phyloP scores from a whole-genome alignment of 2,888 invertebrate species.

The Amiota minor region DNA sequence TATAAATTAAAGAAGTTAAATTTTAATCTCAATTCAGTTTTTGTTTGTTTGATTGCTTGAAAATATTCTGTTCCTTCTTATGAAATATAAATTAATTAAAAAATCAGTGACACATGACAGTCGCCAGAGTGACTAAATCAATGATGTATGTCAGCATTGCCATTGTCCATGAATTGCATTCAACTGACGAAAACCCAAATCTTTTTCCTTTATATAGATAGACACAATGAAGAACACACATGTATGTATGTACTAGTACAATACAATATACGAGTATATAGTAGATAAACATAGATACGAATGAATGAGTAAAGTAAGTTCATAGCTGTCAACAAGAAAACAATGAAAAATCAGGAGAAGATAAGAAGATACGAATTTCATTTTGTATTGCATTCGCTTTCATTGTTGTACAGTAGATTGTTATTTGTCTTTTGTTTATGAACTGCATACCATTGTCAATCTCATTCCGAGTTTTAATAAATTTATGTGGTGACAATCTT shows the following conservation, averaged over 20 bases:
- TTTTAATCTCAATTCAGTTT: no score
- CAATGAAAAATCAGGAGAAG: not conserved
- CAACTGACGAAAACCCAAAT: not conserved
- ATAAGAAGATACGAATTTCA: no score
- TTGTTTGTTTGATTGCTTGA: no score
- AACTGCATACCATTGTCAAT: slow-evolving; percentile 55
- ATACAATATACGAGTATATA: no score
- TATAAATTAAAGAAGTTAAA: no score
- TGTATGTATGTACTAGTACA: no score
- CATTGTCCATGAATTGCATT: not conserved
- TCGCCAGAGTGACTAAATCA: no score
- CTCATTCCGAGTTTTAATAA: slow-evolving; percentile 49
- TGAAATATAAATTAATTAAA: no score
- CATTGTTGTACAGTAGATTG: slow-evolving; percentile 39
- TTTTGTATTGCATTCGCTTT: not conserved
- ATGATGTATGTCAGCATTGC: no score
- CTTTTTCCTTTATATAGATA: not conserved
- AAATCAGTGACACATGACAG: no score
- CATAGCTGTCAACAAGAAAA: slow-evolving; percentile 16
- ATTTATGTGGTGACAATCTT: slow-evolving; percentile 53
- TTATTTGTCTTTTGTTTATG: slow-evolving; percentile 61
- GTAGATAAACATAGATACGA: no score
- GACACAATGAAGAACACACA: not conserved
- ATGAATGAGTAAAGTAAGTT: not conserved
- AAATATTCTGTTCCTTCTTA: no score